Percentiles rank a stretch among this genome's conserved stretches.
These are phyloP conservation scores for Acridotheres tristis DNA, from an alignment of 2,797 vertebrate genomes.

Conservation along the genomic window DNA sequence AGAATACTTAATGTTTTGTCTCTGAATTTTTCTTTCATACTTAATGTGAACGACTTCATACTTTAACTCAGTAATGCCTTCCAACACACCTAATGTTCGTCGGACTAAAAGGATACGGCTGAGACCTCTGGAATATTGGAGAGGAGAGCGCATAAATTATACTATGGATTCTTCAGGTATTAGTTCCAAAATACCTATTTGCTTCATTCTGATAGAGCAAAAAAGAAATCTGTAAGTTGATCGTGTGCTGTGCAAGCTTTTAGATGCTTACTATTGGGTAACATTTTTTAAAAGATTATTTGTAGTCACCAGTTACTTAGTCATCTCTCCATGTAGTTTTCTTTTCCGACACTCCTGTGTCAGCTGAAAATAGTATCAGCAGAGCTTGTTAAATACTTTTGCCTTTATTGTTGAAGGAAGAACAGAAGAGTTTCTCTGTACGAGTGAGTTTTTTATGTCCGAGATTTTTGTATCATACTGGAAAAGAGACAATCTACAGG, in stretches of 20 bases:
- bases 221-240: neutral
- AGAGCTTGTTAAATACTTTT: neutral
- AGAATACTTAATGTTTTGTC: neutral
- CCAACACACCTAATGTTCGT: slow-evolving; percentile 74
- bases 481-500: neutral
- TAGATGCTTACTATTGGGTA: neutral
- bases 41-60: neutral
- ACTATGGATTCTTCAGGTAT: slow-evolving; percentile 64
- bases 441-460: neutral
- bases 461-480: neutral
- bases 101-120: slow-evolving; percentile 73
- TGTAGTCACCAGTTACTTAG: neutral
- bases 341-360: neutral
- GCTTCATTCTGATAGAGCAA: neutral
- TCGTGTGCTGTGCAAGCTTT: neutral
- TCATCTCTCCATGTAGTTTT: neutral
- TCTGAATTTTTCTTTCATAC: neutral
- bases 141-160: slow-evolving; percentile 75
- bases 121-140: slow-evolving; percentile 78
- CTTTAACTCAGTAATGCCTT: slow-evolving; percentile 70
- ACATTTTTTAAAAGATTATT: neutral
- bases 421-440: neutral
- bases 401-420: neutral
- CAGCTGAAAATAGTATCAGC: neutral
- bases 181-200: neutral